Evolutionary conservation across 1,140 invertebrate genomes (phyloP), one percentile per base, ranked within the genome.

Genomic region (Proctacanthus coquilletti): DNA sequence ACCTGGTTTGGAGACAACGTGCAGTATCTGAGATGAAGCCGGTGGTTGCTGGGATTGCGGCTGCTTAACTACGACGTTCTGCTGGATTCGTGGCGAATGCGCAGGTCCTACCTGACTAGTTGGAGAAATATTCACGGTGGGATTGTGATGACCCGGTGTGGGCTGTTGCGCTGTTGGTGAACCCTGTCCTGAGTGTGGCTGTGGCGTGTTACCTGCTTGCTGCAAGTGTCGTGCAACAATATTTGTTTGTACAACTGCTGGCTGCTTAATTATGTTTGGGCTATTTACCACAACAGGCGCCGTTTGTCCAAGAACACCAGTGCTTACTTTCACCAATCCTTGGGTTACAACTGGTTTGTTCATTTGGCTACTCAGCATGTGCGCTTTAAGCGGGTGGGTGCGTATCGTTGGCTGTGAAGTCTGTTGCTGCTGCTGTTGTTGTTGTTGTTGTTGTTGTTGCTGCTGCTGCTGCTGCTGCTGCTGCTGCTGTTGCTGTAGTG

Each of bases 41-140:
- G 44, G 17, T 48, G 45, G 23, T 27, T 29, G 8, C 10, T 33
- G 17, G 5, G 39, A 38, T 32, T 4, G 39, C 42, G 51, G 41
- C 38, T 57, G 53, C 34, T 56, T 56, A 31, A 56, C 56, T 34
- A 57, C 49, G 21, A 57, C 29, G n/a, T 54, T 53, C 34, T 57
- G 53, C 18, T 11, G 27, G 18, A 17, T 36, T 21, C 25, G 34
- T 36, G 18, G 35, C 2, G 31, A 19, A 13, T 38, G 30, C 11
- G 13, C 30, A 4, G 25, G 31, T 23, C 41, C 45, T 13, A 4
- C n/a, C n/a, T 3, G 23, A 23, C n/a, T 21, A 21, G 21, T 15
- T 27, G 36, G 6, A 29, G 21, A 17, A 34, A 17, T 34, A 17
- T 34, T 30, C 29, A 30, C 29, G 10, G 17, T 11, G 17, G 5